phyloP scores from a whole-genome alignment of 2,797 vertebrate genomes.

The Oceanodroma leucorhoa region DNA sequence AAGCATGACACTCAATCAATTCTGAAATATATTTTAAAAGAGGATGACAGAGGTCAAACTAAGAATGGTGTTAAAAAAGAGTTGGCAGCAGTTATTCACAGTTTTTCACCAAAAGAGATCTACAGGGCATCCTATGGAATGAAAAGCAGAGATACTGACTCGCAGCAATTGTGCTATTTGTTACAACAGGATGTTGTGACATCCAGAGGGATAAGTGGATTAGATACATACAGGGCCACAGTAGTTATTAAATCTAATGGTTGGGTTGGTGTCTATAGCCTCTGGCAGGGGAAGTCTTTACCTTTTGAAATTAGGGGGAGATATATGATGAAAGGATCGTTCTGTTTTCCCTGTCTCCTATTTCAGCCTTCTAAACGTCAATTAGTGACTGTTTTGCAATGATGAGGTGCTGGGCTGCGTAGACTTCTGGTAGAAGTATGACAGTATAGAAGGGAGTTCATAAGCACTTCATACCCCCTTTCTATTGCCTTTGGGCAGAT shows the following conservation, averaged over 20 bases:
- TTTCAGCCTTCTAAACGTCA: neutral
- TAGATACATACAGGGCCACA: neutral
- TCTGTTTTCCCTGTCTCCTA: neutral
- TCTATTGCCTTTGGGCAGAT: neutral
- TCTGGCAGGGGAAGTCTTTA: neutral
- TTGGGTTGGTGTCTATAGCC: neutral
- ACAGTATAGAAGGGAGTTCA: neutral
- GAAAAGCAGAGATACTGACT: neutral
- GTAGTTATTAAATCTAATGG: neutral
- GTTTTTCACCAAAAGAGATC: neutral
- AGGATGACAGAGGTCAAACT: conserved; percentile 3
- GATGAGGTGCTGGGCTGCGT: neutral
- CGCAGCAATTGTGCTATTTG: neutral
- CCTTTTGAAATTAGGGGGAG: neutral
- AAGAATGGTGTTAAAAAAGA: conserved; percentile 4
- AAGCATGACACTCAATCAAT: neutral
- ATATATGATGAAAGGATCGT: neutral
- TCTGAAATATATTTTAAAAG: neutral
- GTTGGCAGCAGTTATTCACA: conserved; percentile 30
- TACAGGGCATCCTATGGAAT: neutral
- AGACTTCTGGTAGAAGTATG: neutral
- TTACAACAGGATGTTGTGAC: neutral
- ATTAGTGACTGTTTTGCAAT: neutral
- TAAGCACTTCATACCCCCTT: neutral
- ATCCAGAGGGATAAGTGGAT: neutral